Base-by-base conservation (phyloP, 2,888 invertebrate genomes). In the Sesia apiformis region DNA sequence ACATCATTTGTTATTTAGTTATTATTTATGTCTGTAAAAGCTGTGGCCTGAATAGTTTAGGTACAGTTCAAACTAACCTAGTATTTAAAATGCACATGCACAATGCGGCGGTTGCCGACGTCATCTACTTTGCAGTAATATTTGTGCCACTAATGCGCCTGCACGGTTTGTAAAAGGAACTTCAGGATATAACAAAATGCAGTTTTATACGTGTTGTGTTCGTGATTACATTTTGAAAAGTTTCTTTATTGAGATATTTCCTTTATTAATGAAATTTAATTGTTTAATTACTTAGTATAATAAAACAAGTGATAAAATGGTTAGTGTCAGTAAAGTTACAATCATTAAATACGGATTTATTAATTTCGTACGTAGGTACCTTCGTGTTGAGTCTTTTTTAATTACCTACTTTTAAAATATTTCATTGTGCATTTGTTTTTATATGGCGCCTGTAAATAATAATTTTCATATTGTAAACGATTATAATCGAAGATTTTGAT, bases 91-190 rank as follows among this genome's bases (percentile, higher is more conserved):
- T 81, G 78, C 78, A 84, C 80, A 81, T 83, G 81, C 76, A 86
- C 84, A 84, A 84, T 89, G 88, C 88, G 76, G 88, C 74, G 69
- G 78, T 85, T 80, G 81, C 69, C 84, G 81, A 88, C 88, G 88
- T 88, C 88, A 87, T 82, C 70, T 82, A 78, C 70, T 84, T 88
- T 89, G 88, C 88, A 89, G 88, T 88, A 78, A 81, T 83, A 86
- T 81, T 87, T 87, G 82, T 73, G 81, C 85, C 73, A 78, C 83
- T 84, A 87, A 83, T 85, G 87, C 86, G 86, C 81, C 73, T 78
- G 76, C 81, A 87, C 86, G 84, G 74, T 65, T 82, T 66, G 67
- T 78, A 76, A 8, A 76, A 76, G 74, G 75, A 76, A 75, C 65
- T 65, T 64, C 71, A 78, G 81, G 78, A 83, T 78, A 70, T 55